phyloP scores from a whole-genome alignment of 2,888 invertebrate species.

The Carterocephalus palaemon region DNA sequence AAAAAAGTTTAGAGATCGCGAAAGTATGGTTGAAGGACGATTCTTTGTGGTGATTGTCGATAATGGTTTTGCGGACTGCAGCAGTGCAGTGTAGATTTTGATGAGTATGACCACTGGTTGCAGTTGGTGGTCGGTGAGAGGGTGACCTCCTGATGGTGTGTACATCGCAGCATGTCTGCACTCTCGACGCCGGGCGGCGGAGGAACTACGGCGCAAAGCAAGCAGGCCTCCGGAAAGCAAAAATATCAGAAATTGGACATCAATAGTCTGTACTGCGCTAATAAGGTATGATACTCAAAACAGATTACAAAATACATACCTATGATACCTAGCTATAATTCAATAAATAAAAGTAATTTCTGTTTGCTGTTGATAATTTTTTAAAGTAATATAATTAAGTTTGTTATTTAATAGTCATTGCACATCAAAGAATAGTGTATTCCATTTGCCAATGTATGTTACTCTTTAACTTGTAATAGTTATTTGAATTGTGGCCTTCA shows the following conservation, averaged over 20 bases:
- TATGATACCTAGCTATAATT: no score
- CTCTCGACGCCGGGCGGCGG: constrained; percentile 90
- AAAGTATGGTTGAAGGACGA: constrained; percentile 43
- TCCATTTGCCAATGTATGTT: no score
- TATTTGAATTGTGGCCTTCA: constrained; percentile 21
- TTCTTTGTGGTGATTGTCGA: constrained; percentile 37
- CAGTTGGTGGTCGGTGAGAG: constrained; percentile 75
- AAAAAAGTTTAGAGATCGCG: background rate
- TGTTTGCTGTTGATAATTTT: no score
- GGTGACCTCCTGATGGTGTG: constrained; percentile 87
- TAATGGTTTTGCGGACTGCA: constrained; percentile 34
- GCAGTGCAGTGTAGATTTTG: constrained; percentile 37
- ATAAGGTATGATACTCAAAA: constrained; percentile 81
- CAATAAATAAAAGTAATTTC: no score
- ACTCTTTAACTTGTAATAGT: no score
- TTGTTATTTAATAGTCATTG: no score
- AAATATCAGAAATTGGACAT: constrained; percentile 98
- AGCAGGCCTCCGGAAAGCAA: constrained; percentile 87
- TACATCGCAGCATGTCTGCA: constrained; percentile 98
- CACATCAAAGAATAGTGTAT: no score
- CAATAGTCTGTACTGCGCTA: constrained; percentile 96
- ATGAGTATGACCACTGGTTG: constrained; percentile 52
- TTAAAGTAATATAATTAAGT: no score
- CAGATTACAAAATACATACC: no score
- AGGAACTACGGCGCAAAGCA: constrained; percentile 78